Conservation (phyloP, 2,888 invertebrate genomes). For the Apantesis nais region DNA sequence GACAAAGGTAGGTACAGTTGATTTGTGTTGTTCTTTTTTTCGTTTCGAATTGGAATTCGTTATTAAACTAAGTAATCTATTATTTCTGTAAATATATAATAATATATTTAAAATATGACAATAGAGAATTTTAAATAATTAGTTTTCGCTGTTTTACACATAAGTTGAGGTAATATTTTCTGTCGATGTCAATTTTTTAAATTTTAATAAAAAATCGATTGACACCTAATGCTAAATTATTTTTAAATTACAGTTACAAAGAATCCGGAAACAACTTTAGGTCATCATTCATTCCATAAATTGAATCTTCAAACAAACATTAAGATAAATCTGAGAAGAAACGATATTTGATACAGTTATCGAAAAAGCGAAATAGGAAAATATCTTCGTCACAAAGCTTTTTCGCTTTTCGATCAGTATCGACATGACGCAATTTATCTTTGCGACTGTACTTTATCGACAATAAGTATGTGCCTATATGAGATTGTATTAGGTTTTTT, state of each 20-base stretch:
- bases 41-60: too few relatives aligned
- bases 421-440: constrained; percentile 49
- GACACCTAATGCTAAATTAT: not conserved
- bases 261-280: not conserved
- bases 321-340: constrained; percentile 16
- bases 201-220: not conserved
- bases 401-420: constrained; percentile 52
- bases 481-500: constrained; percentile 51
- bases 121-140: not conserved
- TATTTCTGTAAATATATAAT: too few relatives aligned
- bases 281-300: constrained; percentile 13
- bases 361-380: constrained; percentile 35
- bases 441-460: constrained; percentile 49
- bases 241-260: not conserved
- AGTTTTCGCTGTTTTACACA: not conserved
- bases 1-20: too few relatives aligned
- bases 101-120: too few relatives aligned
- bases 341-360: constrained; percentile 38
- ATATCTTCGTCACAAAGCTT: constrained; percentile 42
- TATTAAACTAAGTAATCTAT: too few relatives aligned
- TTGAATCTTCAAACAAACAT: constrained; percentile 23
- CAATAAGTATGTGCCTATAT: constrained; percentile 48
- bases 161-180: not conserved
- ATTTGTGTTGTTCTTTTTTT: too few relatives aligned
- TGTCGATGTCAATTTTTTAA: not conserved